phyloP scores from a whole-genome alignment of 2,113 vertebrate genomes.

The Syngnathus typhle region DNA sequence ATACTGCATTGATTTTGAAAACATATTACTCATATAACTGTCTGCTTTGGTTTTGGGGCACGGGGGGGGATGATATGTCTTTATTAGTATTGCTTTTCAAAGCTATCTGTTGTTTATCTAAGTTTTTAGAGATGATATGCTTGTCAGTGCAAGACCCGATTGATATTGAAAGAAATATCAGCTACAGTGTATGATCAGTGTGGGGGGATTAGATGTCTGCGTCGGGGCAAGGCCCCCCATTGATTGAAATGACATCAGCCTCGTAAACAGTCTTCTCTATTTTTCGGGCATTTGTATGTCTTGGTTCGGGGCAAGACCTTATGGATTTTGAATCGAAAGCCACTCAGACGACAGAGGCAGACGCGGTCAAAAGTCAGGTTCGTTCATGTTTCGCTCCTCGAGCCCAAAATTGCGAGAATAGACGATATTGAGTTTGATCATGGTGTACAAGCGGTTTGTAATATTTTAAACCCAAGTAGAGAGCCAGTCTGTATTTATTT shows the following conservation, averaged over 20 bases:
- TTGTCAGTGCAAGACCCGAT: not conserved
- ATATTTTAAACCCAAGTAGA: not conserved
- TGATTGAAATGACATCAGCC: slow-evolving; percentile 1
- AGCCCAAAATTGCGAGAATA: not conserved
- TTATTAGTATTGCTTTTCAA: not conserved
- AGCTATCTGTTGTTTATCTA: not conserved
- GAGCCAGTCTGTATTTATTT: not conserved
- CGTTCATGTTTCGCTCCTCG: not conserved
- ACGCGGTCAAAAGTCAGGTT: not conserved
- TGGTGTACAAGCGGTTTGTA: too few species aligned
- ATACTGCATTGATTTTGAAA: not conserved
- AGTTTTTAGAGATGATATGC: not conserved
- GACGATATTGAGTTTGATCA: not conserved
- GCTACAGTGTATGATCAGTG: not conserved
- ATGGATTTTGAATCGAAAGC: slow-evolving; percentile 1
- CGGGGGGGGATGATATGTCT: not conserved
- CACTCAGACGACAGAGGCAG: not conserved
- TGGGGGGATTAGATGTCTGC: not conserved
- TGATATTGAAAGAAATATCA: not conserved
- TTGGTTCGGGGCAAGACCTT: not conserved
- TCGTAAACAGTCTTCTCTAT: not conserved
- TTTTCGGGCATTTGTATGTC: slow-evolving; percentile 2
- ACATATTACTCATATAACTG: not conserved
- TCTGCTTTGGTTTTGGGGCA: not conserved
- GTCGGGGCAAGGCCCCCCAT: not conserved